Percentiles rank a stretch among this genome's conserved stretches.
Conservation (phyloP, 1,140 invertebrate species). For the Dolichoris vasculosae region DNA sequence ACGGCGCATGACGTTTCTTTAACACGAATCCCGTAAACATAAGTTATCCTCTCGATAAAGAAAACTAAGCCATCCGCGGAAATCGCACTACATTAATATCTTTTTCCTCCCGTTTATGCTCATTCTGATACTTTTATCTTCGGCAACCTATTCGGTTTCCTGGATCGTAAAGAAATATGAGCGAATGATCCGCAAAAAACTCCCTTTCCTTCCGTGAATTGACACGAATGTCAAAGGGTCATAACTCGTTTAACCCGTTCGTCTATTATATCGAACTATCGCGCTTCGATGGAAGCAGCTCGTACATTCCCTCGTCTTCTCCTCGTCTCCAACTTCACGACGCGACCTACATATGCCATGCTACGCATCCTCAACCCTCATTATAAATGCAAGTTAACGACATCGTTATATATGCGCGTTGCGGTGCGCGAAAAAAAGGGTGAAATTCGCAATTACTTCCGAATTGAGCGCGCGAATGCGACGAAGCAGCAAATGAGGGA, state of each 20-base stretch:
- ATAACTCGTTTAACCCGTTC: background rate
- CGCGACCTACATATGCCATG: conserved; percentile 41
- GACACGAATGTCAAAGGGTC: background rate
- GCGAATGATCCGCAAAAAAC: background rate
- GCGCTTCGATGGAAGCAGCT: background rate
- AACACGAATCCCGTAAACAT: background rate
- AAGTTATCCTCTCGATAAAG: background rate
- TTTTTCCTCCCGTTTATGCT: too few relatives aligned
- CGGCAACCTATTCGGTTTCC: background rate
- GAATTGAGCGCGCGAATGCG: background rate
- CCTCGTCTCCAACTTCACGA: background rate
- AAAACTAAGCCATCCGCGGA: background rate
- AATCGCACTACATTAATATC: background rate
- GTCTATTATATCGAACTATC: background rate
- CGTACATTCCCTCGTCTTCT: background rate
- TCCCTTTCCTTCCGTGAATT: background rate
- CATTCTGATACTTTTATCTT: too few relatives aligned
- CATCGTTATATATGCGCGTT: conserved; percentile 2
- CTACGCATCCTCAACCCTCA: conserved; percentile 26
- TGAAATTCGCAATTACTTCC: background rate
- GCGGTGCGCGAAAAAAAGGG: background rate
- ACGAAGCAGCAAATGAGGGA: too few relatives aligned
- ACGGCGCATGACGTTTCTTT: background rate
- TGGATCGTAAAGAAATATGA: too few relatives aligned
- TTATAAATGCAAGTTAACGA: conserved; percentile 45